Percentiles rank a stretch among this genome's conserved stretches.
These are phyloP conservation scores for Mohoua ochrocephala DNA, from an alignment of 2,113 vertebrate genomes.

Conservation along the genomic window DNA sequence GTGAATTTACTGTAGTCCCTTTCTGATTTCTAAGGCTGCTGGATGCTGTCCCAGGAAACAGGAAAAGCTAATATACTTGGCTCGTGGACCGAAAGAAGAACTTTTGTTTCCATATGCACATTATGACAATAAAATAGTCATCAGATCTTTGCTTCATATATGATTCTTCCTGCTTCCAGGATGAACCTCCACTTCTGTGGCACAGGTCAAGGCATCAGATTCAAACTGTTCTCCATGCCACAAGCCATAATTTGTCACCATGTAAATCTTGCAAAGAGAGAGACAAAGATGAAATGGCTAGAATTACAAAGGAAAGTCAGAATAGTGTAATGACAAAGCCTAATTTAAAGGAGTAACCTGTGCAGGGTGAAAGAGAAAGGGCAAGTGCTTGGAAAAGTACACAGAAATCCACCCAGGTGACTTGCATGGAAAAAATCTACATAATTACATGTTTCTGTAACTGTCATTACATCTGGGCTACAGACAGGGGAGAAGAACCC, in stretches of 20 bases:
- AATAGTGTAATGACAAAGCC: background rate
- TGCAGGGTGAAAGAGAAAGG: background rate
- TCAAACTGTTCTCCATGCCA: background rate
- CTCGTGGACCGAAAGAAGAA: background rate
- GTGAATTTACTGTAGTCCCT: background rate
- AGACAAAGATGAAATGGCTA: background rate
- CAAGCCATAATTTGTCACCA: background rate
- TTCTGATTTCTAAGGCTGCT: background rate
- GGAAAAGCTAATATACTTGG: background rate
- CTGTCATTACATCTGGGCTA: background rate
- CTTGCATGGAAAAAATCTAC: conserved; percentile 3
- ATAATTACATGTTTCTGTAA: background rate
- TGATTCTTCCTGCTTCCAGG: background rate
- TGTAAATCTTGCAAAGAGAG: background rate
- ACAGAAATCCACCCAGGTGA: conserved; percentile 32
- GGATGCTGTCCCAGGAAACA: background rate
- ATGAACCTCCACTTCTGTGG: background rate
- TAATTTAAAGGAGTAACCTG: background rate
- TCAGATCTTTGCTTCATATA: background rate
- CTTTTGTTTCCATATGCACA: background rate
- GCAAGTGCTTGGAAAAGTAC: background rate
- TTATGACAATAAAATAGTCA: background rate
- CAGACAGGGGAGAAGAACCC: background rate
- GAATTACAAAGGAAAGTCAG: background rate
- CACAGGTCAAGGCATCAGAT: background rate